Percentiles rank a stretch among this genome's conserved stretches.
Conservation (phyloP, 2,888 invertebrate genomes). For the Pharmacophagus antenor region DNA sequence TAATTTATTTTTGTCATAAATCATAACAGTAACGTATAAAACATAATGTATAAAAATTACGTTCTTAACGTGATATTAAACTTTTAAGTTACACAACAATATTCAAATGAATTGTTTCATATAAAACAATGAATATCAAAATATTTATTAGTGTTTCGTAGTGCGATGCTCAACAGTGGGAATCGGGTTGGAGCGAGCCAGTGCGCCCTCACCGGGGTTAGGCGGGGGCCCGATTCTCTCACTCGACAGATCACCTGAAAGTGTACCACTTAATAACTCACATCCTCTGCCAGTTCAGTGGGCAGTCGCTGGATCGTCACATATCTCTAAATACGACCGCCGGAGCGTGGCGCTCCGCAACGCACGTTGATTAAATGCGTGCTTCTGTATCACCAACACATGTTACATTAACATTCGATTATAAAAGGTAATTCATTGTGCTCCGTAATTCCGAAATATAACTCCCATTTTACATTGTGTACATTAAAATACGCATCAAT, state of each 20-base stretch:
- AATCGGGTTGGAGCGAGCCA: conserved; percentile 39
- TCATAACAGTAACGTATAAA: not conserved
- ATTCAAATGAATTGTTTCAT: not conserved
- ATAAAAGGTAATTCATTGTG: not conserved
- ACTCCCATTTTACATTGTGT: not conserved
- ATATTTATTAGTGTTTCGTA: conserved; percentile 32
- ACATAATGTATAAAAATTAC: too few relatives aligned
- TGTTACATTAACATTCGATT: conserved; percentile 11
- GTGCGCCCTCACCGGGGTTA: conserved; percentile 36
- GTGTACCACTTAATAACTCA: conserved; percentile 79
- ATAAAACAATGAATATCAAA: conserved; percentile 26
- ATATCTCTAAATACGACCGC: conserved; percentile 76
- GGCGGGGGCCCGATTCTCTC: conserved; percentile 67
- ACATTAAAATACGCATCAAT: too few relatives aligned
- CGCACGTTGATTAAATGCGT: conserved; percentile 45
- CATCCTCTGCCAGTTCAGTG: conserved; percentile 78
- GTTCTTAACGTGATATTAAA: not conserved
- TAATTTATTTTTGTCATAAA: not conserved
- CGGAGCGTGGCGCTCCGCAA: conserved; percentile 64
- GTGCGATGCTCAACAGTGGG: conserved; percentile 38
- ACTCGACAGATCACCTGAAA: conserved; percentile 80
- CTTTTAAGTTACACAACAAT: not conserved
- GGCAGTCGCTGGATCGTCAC: conserved; percentile 78
- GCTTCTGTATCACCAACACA: conserved; percentile 25
- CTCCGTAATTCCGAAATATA: not conserved